phyloP scores from a whole-genome alignment of 64 coral and sea anemone genomes.

The Anthopleura sola region DNA sequence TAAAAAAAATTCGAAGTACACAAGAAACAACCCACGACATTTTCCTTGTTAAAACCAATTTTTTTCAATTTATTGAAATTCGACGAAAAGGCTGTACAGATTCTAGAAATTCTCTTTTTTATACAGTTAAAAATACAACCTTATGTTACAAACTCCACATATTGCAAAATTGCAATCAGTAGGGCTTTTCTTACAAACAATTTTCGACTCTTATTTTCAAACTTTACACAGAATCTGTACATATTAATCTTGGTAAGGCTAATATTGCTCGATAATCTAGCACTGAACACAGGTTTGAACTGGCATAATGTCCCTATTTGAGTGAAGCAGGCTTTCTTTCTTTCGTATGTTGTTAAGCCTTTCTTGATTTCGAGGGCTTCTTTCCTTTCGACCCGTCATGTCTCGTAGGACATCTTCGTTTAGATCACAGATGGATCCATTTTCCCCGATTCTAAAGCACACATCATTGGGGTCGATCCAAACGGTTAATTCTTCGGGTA shows the following conservation, averaged over 20 bases:
- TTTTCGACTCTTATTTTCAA: conserved; percentile 54
- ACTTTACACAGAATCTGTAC: conserved; percentile 91
- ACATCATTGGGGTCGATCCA: conserved; percentile 98
- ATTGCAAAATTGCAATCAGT: conserved; percentile 15
- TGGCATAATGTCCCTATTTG: conserved; percentile 29
- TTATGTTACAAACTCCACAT: conserved; percentile 91
- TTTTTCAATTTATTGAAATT: conserved; percentile 64
- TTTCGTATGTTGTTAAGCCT: conserved; percentile 34
- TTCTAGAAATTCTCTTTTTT: conserved; percentile 86
- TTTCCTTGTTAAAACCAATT: conserved; percentile 27
- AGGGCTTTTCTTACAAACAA: conserved; percentile 64
- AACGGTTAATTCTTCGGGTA: conserved; percentile 91
- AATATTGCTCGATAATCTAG: not conserved
- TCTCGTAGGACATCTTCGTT: conserved; percentile 44
- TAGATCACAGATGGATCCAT: conserved; percentile 89
- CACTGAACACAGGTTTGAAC: conserved; percentile 58
- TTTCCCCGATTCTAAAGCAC: conserved; percentile 92
- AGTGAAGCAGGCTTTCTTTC: conserved; percentile 66
- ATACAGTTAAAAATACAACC: conserved; percentile 99
- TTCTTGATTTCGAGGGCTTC: conserved; percentile 19
- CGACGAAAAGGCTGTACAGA: conserved; percentile 83
- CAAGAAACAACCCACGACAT: not conserved
- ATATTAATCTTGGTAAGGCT: conserved; percentile 22
- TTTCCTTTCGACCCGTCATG: conserved; percentile 24
- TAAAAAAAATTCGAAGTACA: not conserved